Evolutionary conservation across 2,113 vertebrate species (phyloP).

Genomic region (Paratilapia polleni): DNA sequence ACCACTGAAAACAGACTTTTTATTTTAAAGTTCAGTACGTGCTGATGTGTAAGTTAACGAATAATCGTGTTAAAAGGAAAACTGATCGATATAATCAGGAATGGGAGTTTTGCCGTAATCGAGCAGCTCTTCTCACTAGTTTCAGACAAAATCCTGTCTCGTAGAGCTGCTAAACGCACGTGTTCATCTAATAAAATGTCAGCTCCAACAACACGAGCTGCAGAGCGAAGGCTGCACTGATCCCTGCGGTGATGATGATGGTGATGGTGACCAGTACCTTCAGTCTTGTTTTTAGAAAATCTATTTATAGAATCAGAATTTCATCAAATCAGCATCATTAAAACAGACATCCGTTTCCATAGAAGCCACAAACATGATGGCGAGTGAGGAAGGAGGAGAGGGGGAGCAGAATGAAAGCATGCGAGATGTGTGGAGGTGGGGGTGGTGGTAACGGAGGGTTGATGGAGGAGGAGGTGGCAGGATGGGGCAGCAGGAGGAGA

Average conservation of each 20-base stretch:
- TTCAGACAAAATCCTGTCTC: too few relatives aligned
- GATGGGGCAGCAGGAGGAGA: conserved; percentile 27
- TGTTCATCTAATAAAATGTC: neutral
- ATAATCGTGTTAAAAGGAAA: neutral
- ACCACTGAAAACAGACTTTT: too few relatives aligned
- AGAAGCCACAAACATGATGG: conserved; percentile 70
- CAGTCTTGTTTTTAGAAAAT: neutral
- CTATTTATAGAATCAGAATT: conserved; percentile 7
- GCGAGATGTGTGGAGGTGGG: neutral
- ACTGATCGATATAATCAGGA: neutral
- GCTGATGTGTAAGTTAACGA: neutral
- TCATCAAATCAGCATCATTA: conserved; percentile 35
- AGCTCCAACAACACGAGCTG: neutral
- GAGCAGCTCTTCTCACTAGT: too few relatives aligned
- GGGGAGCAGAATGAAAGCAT: neutral
- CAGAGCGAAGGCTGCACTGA: neutral
- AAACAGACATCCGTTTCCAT: conserved; percentile 64
- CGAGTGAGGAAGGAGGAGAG: neutral
- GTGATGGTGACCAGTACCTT: neutral
- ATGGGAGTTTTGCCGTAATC: too few relatives aligned
- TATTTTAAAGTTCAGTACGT: neutral
- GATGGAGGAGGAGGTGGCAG: conserved; percentile 6
- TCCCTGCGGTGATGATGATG: neutral
- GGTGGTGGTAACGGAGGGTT: neutral
- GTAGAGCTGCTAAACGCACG: neutral